Evolutionary conservation across 2,797 vertebrate species (phyloP).

Genomic region (Alcedo atthis): DNA sequence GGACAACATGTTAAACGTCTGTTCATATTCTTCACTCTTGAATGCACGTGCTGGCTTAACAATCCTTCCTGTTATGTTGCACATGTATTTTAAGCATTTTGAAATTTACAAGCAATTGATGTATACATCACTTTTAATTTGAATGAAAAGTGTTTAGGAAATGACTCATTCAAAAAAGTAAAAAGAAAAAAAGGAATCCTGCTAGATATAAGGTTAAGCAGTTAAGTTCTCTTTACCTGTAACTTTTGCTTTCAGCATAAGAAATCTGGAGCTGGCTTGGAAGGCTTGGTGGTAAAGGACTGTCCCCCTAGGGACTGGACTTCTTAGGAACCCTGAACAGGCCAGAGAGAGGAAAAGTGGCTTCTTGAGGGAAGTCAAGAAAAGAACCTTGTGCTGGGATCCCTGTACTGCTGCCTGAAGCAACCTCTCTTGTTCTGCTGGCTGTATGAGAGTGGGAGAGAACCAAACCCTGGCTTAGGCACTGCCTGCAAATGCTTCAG

Average conservation of each 20-base stretch:
- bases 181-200: neutral
- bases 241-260: neutral
- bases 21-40: neutral
- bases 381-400: neutral
- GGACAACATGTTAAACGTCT: neutral
- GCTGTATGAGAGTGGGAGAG: neutral
- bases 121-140: neutral
- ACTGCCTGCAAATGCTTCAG: neutral
- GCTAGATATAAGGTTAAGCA: neutral
- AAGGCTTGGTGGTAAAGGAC: neutral
- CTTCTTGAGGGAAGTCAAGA: neutral
- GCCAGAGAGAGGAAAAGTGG: neutral
- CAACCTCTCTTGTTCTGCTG: neutral
- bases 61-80: neutral
- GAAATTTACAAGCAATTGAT: neutral
- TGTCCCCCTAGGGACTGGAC: rapidly evolving
- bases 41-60: neutral
- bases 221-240: neutral
- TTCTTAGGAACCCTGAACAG: neutral
- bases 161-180: neutral
- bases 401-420: neutral
- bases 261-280: neutral
- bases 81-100: neutral
- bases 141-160: neutral
- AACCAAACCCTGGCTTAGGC: rapidly evolving